A percentile compares a stretch with the other conserved stretches of the same genome.
These are phyloP conservation scores for Alitta virens DNA, from an alignment of 2,888 invertebrate genomes.

Conservation along the genomic window DNA sequence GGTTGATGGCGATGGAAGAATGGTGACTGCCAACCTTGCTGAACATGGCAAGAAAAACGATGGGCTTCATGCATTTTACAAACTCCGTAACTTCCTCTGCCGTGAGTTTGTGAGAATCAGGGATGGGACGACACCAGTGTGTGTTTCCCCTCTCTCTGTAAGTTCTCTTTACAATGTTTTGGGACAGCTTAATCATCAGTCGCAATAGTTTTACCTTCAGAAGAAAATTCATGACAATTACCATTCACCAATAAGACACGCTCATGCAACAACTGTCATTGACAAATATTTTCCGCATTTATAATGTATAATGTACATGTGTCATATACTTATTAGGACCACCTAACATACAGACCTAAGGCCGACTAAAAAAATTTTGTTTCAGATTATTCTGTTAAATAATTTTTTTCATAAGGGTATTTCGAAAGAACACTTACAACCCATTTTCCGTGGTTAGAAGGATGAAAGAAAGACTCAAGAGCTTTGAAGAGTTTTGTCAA, in stretches of 20 bases:
- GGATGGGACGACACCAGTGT: conserved; percentile 71
- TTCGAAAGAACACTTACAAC: conserved; percentile 57
- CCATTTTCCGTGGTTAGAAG: conserved; percentile 84
- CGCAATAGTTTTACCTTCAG: conserved; percentile 35
- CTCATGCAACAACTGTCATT: too few species aligned
- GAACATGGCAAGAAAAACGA: conserved; percentile 77
- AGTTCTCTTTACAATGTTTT: conserved; percentile 40
- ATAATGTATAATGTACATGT: too few species aligned
- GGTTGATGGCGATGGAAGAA: conserved; percentile 70
- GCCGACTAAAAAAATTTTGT: too few species aligned
- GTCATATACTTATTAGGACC: too few species aligned
- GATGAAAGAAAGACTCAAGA: conserved; percentile 83
- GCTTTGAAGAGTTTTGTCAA: conserved; percentile 78
- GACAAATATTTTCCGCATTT: too few species aligned
- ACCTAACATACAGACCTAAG: too few species aligned
- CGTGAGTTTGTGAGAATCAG: conserved; percentile 70
- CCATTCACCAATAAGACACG: too few species aligned
- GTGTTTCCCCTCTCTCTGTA: conserved; percentile 48
- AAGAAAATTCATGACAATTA: too few species aligned
- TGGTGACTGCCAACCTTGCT: conserved; percentile 66
- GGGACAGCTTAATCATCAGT: conserved; percentile 43
- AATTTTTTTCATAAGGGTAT: neutral
- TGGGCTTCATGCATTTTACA: conserved; percentile 71
- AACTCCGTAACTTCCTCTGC: conserved; percentile 80
- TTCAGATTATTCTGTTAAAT: too few species aligned